phyloP scores from a whole-genome alignment of 30 jellyfish, hydroid and myxozoan genomes.

The Nemopilema nomurai region DNA sequence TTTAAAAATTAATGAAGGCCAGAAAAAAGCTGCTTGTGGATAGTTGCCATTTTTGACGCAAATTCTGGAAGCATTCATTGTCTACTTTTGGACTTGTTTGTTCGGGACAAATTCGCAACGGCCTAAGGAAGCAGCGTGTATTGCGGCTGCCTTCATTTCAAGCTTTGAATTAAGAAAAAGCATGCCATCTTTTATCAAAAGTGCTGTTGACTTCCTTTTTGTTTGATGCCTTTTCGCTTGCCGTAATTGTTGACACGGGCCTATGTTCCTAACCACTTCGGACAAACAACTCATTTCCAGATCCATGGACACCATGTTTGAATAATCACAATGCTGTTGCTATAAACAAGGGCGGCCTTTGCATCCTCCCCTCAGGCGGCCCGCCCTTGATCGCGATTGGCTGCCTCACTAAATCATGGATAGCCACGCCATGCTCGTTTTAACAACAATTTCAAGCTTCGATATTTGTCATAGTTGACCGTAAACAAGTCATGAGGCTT shows the following conservation, averaged over 20 bases:
- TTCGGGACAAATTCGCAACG: not conserved
- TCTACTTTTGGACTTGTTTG: too few relatives aligned
- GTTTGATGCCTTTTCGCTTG: not conserved
- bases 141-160: too few relatives aligned
- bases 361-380: not conserved
- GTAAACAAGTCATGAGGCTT: too few relatives aligned
- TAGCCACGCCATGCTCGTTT: not conserved
- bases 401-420: too few relatives aligned
- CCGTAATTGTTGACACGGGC: not conserved
- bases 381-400: not conserved
- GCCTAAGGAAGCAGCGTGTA: not conserved
- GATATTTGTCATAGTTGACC: too few relatives aligned
- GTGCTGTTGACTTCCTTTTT: not conserved
- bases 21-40: not conserved
- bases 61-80: not conserved
- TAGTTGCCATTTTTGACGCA: not conserved
- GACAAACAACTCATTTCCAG: not conserved
- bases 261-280: too few relatives aligned
- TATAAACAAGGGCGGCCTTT: not conserved
- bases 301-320: not conserved
- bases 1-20: not conserved
- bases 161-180: too few relatives aligned
- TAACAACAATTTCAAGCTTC: not conserved
- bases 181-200: not conserved
- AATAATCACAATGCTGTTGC: not conserved